phyloP scores from a whole-genome alignment of 1,140 invertebrate species.

The Protaetia brevitarsis region DNA sequence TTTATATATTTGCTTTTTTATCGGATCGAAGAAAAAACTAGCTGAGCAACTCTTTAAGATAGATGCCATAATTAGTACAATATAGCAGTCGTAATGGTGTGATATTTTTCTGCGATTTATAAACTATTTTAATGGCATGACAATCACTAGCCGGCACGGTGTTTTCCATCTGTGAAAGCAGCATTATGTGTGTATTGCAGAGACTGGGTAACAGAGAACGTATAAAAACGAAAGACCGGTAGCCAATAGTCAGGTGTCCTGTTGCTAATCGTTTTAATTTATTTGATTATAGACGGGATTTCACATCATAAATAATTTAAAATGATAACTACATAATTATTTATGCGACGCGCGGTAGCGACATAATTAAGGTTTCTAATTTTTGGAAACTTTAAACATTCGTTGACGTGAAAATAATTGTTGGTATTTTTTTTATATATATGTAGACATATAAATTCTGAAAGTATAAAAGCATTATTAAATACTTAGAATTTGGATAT shows the following conservation, averaged over 20 bases:
- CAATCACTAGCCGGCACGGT: background rate
- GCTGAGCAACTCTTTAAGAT: background rate
- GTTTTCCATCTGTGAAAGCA: background rate
- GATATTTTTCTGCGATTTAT: background rate
- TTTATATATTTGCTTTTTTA: too few species aligned
- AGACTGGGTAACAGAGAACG: background rate
- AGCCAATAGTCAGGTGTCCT: constrained; percentile 12
- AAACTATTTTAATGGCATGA: background rate
- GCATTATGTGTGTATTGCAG: background rate
- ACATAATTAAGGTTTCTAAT: background rate
- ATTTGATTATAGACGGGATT: constrained; percentile 7
- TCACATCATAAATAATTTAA: background rate
- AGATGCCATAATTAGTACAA: background rate
- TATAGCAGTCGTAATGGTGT: background rate
- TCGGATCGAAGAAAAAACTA: background rate
- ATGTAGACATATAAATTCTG: too few species aligned
- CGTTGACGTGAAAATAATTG: too few species aligned
- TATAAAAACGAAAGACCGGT: constrained; percentile 19
- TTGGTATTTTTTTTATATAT: too few species aligned
- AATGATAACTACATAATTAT: constrained; percentile 6
- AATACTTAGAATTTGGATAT: too few species aligned
- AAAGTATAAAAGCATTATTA: too few species aligned
- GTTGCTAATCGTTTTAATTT: constrained; percentile 18
- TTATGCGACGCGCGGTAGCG: background rate
- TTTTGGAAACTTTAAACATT: background rate